Base-by-base conservation (phyloP, 2,113 vertebrate species). In the Tetrao urogallus region DNA sequence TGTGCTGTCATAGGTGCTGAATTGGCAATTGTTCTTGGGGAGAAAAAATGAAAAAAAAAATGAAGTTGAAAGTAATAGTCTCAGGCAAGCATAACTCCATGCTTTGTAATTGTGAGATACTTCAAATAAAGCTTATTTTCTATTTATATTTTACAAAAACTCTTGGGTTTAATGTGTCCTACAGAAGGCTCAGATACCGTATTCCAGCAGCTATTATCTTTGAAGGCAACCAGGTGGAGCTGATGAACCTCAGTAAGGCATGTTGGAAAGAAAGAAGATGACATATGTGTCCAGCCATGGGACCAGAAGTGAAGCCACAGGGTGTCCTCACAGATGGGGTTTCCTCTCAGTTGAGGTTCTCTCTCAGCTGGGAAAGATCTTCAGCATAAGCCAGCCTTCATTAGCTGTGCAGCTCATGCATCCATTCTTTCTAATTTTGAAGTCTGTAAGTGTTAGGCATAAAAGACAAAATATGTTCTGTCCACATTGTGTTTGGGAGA, bases 231-330 rank as follows among this genome's bases (percentile, higher is more conserved):
- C 30, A 34, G 43, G 34, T 50, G 42, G 25, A 76, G 57, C 27
- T 57, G 54, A 8, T 36, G 36, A 74, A 64, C 32, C 17, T 43
- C 52, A 50, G 47, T 27, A 28, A 57, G 52, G 30, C 70, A 52
- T 47, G 30, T 1, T 56, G 45, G 50, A 70, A 24, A 10, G n/a
- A 54, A 63, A 64, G n/a, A 36, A 25, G 11, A n/a, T 43, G 42
- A 43, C 2, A 1, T 11, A n/a, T 0, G 0, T 47, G 24, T 32
- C 2, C 1, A 13, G 20, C 71, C 16, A 2, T 30, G 30, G 30
- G 38, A 27, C 34, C 52, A 57, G 30, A 86, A 18, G 16, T 71
- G 28, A 42, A 77, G 32, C 34, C 32, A 25, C 38, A n/a, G 38
- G 7, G 61, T 2, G 3, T 13, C 32, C 11, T 57, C 0, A 1